Evolutionary conservation across 2,888 invertebrate species (phyloP), one percentile per base, ranked within the genome.

Genomic region (Drosophila nr. perissopoda): DNA sequence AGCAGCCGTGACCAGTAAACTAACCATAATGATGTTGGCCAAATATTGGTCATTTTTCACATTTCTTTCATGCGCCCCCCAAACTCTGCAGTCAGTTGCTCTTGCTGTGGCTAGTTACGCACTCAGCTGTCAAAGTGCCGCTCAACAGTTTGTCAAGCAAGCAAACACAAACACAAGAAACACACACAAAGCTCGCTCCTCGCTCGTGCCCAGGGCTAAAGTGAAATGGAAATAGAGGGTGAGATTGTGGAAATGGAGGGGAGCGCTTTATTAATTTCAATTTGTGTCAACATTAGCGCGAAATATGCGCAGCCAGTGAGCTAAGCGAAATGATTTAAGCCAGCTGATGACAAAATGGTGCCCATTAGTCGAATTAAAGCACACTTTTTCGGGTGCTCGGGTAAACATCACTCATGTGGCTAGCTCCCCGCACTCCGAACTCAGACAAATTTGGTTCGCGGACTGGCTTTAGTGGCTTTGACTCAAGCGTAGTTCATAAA

Each of bases 231-330:
- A 45, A 10, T 27, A 11, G n/a, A 2, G 6, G 29, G 36, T 42
- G 1, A 21, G 25, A 4, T 31, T 6, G 6, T 34, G 51, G 25
- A 16, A 25, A 25, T 38, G 13, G 1, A 11, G 42, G 60, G 25
- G 31, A 31, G 38, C 49, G 82, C 73, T 90, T 87, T 87, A 87
- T 87, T 87, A 87, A 88, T 87, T 87, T 87, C 90, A 90, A 87
- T 87, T 90, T 87, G 86, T 86, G 86, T 87, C 86, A 90, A 86
- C 87, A 86, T 80, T 88, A 87, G 77, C 65, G 77, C 86, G 73
- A 82, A 89, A 78, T 73, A 81, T 77, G 76, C 71, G 59, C 56
- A 64, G 72, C 63, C 74, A 69, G 62, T 73, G 70, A 75, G 71
- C 59, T 69, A 69, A 70, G 68, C 63, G 57, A 72, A 80, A 83